Evolutionary conservation across 1,140 invertebrate genomes (phyloP).

Genomic region (Gryllus bimaculatus): DNA sequence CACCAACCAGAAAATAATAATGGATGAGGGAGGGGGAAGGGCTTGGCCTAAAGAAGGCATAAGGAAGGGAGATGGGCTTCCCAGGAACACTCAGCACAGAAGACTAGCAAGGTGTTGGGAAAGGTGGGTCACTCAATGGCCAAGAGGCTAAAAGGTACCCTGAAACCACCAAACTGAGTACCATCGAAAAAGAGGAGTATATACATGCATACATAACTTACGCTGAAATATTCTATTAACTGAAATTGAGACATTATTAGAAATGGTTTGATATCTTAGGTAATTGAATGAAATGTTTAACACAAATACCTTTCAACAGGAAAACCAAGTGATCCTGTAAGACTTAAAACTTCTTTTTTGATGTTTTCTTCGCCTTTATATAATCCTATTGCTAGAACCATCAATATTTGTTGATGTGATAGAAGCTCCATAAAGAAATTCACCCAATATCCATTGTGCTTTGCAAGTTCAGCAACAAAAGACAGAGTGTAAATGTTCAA

Average conservation of each 20-base stretch:
- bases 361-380: conserved; percentile 37
- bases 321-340: conserved; percentile 36
- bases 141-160: no score
- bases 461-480: conserved; percentile 35
- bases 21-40: no score
- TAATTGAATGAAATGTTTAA: not conserved
- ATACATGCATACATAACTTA: not conserved
- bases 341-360: conserved; percentile 39
- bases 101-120: no score
- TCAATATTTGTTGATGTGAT: conserved; percentile 39
- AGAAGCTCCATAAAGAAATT: conserved; percentile 37
- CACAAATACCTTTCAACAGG: conserved; percentile 16
- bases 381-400: conserved; percentile 41
- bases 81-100: no score
- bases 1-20: no score
- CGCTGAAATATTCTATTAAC: not conserved
- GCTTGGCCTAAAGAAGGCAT: no score
- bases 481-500: conserved; percentile 39
- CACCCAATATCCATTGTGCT: conserved; percentile 37
- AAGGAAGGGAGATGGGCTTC: no score
- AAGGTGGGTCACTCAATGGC: no score
- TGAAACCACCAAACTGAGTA: no score
- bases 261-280: no score
- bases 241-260: no score
- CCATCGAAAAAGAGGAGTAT: no score